These are phyloP conservation scores for Zoanthus gigantus DNA, from an alignment of 92 coral and sea anemone species.

Conservation along the genomic window DNA sequence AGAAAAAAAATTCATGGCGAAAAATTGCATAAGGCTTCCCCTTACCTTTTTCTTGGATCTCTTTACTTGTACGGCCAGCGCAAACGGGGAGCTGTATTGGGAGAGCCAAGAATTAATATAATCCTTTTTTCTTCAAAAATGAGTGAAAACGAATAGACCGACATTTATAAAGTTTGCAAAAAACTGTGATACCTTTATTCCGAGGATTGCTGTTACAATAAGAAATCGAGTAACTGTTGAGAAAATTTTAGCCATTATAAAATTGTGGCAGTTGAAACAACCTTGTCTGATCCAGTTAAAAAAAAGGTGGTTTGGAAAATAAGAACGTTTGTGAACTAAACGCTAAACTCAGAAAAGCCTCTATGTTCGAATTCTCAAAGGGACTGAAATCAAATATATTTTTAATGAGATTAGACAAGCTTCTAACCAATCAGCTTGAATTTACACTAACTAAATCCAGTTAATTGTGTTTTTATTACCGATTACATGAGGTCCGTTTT, in stretches of 20 bases:
- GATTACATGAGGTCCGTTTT: too few species aligned
- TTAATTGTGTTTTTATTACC: conserved; percentile 1
- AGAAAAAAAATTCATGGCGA: too few species aligned
- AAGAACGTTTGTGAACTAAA: background rate
- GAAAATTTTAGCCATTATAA: background rate
- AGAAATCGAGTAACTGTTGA: background rate
- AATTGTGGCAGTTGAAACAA: conserved; percentile 4
- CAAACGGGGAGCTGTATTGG: background rate
- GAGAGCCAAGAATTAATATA: background rate
- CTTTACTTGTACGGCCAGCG: background rate
- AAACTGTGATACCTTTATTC: background rate
- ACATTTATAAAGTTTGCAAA: background rate
- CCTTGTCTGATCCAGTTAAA: conserved; percentile 5
- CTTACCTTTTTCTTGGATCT: background rate
- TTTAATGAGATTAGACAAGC: conserved; percentile 8
- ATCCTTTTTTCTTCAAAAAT: background rate
- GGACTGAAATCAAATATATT: conserved; percentile 21
- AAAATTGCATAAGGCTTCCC: too few species aligned
- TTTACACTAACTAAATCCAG: background rate
- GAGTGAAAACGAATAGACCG: background rate
- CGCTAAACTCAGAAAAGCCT: background rate
- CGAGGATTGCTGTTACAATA: background rate
- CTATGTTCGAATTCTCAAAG: background rate
- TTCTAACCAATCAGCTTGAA: background rate
- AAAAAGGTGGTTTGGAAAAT: background rate